A percentile compares a stretch with the other conserved stretches of the same genome.
Evolutionary conservation across 2,888 invertebrate species (phyloP).

Genomic region (Macrophya annulata): DNA sequence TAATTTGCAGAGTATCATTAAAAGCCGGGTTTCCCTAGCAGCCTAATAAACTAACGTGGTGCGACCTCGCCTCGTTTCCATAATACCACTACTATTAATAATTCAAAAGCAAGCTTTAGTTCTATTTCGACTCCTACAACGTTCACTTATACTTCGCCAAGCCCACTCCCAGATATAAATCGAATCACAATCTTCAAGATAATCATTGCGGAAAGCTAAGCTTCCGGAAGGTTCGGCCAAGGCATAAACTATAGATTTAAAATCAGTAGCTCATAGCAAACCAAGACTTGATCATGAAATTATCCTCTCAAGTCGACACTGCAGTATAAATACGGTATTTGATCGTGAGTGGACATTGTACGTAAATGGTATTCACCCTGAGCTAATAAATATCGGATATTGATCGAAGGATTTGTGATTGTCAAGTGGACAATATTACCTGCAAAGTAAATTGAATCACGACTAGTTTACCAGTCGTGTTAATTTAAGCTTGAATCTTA

Average conservation of each 20-base stretch:
- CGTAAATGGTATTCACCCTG: constrained; percentile 7
- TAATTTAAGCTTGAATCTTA: neutral
- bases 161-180: neutral
- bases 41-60: neutral
- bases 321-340: neutral
- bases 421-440: neutral
- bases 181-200: constrained; percentile 16
- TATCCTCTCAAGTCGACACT: neutral
- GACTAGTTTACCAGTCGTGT: neutral
- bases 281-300: no score
- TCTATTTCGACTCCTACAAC: neutral
- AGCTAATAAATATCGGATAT: constrained; percentile 4
- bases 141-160: constrained; percentile 6
- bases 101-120: neutral
- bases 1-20: neutral
- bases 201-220: constrained; percentile 9
- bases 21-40: neutral
- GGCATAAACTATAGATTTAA: neutral
- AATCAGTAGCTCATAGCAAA: neutral
- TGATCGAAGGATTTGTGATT: neutral
- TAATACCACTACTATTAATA: neutral
- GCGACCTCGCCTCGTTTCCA: constrained; percentile 7
- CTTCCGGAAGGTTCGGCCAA: constrained; percentile 31
- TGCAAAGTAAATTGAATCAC: neutral
- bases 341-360: neutral